A percentile compares a stretch with the other conserved stretches of the same genome.
phyloP scores from a whole-genome alignment of 2,113 vertebrate genomes.

The Psephotus haematonotus region DNA sequence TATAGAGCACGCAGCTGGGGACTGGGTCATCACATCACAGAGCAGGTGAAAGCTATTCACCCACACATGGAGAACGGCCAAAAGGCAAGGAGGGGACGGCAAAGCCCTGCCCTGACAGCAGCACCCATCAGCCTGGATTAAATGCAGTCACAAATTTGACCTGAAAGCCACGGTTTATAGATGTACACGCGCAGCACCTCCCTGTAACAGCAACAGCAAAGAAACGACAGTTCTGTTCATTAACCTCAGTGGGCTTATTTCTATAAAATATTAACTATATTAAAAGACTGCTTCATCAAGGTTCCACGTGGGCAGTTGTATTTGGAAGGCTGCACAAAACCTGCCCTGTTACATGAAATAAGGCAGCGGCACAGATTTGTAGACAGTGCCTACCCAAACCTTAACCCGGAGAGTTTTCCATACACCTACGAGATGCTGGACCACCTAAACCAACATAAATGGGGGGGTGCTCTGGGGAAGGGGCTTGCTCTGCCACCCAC shows the following conservation, averaged over 20 bases:
- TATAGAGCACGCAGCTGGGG: rapidly evolving
- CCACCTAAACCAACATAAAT: rapidly evolving
- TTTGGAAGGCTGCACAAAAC: background rate
- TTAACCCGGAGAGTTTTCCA: rapidly evolving
- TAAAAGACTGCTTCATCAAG: background rate
- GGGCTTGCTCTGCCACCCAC: background rate
- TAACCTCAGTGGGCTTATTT: background rate
- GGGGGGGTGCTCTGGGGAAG: too few relatives aligned
- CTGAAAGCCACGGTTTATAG: background rate
- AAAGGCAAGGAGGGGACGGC: background rate
- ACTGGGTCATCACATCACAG: background rate
- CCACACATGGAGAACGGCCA: rapidly evolving
- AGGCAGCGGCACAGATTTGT: background rate
- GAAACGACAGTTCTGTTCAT: background rate
- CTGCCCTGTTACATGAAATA: rapidly evolving
- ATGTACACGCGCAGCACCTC: background rate
- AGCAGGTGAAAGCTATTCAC: background rate
- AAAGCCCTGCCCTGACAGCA: background rate
- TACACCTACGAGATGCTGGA: rapidly evolving
- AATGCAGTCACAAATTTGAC: background rate
- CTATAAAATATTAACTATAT: background rate
- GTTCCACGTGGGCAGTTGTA: rapidly evolving
- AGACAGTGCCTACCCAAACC: background rate
- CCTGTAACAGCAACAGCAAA: background rate
- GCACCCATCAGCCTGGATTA: background rate